Evolutionary conservation across 2,888 invertebrate species (phyloP), one percentile per base, ranked within the genome.

Genomic region (Petrolisthes cinctipes): DNA sequence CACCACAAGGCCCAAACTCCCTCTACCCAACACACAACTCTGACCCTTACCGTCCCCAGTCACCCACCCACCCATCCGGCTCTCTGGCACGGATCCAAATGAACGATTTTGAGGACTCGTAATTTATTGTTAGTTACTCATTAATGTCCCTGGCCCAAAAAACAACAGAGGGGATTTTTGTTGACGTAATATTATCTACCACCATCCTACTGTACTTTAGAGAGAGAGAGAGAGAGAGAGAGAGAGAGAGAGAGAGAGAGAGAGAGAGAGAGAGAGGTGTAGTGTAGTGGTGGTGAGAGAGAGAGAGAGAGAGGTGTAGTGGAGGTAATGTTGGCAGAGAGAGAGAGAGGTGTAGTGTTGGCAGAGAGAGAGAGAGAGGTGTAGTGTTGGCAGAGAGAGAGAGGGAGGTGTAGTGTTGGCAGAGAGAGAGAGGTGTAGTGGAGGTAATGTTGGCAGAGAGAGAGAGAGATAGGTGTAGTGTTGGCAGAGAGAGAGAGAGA

Each of bases 51-150:
- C 3, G 6, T n/a, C 71, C n/a, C 20, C 71, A 14, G 14, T 20
- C 20, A 23, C 57, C 83, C n/a, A 23, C 57, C 80, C 79, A 81
- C 87, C 87, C 80, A n/a, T 57, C 71, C 80, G 84, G 76, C 53
- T 54, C 80, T 53, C 84, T 88, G 87, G 87, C 87, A 68, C 75
- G 53, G 71, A 73, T 88, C 87, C 87, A 88, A 88, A 88, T 73
- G 75, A 83, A 87, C 76, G 56, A 87, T 83, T 87, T 87, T 79
- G 87, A 83, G 81, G 73, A 80, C 83, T 14, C 80, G 6, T 83
- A 80, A 81, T 73, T 83, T 80, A 83, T 83, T 79, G 83, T 86
- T 71, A 80, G 71, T 17, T 86, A 68, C 78, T 37, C 66, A 71
- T 68, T 61, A 78, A 54, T n/a, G 76, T 86, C 78, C 14, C 20